Percentiles rank a stretch among this genome's conserved stretches.
phyloP scores from a whole-genome alignment of 2,113 vertebrate species.

The Corythornis vintsioides region DNA sequence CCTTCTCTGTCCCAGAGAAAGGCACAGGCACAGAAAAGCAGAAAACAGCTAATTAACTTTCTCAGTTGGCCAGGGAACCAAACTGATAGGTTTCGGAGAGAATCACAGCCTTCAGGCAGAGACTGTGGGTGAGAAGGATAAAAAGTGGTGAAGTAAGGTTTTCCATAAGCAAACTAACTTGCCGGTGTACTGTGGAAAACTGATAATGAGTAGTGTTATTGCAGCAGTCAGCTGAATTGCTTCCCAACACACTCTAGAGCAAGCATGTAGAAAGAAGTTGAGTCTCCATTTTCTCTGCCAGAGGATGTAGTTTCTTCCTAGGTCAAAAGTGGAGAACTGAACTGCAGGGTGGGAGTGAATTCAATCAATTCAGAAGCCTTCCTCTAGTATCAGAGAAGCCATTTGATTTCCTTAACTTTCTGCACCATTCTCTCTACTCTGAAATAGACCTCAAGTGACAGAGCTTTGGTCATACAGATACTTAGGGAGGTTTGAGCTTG shows the following conservation, averaged over 20 bases:
- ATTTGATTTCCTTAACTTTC: neutral
- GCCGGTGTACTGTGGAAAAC: neutral
- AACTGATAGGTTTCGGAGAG: neutral
- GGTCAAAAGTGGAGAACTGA: neutral
- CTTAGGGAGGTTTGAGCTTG: neutral
- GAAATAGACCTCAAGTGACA: neutral
- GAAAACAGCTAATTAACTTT: constrained; percentile 40
- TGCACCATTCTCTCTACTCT: neutral
- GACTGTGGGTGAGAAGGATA: neutral
- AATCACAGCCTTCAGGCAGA: neutral
- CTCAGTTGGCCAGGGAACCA: neutral
- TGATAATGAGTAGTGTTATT: neutral
- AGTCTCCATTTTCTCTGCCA: neutral
- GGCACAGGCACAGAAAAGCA: neutral
- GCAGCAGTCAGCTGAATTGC: neutral
- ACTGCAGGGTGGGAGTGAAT: neutral
- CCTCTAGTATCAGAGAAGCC: neutral
- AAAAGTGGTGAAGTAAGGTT: constrained; percentile 9
- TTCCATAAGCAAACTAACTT: constrained; percentile 5
- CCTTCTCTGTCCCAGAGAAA: neutral
- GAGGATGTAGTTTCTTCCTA: neutral
- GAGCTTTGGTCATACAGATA: neutral
- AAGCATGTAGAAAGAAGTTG: neutral
- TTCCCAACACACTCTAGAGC: neutral
- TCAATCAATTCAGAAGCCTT: neutral